Base-by-base conservation (phyloP, 2,888 invertebrate species). In the Mactromeris polynyma region DNA sequence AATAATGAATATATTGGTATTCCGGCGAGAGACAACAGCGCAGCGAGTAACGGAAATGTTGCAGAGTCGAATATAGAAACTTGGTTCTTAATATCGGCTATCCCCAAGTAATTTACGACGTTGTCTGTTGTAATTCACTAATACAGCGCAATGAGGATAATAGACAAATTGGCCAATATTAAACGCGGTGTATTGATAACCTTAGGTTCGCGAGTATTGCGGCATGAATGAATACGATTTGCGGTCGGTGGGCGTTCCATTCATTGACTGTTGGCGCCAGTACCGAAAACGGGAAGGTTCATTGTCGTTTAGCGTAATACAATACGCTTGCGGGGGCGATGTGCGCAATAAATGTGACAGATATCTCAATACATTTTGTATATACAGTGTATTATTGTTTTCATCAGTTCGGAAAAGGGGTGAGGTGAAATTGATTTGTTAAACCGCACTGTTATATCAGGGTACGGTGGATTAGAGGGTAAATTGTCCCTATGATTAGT, bases 271-370 rank as follows among this genome's bases (percentile, higher is more conserved):
- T 33, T 1, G 73, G 31, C 73, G 31, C 36, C 36, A 19, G 31
- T 73, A 21, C 33, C 31, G 36, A 73, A 14, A 17, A 36, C 26
- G 17, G 31, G 73, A 73, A 36, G 19, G 17, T 14, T 17, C 19
- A 36, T 33, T 73, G 73, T 73, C 4, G 26, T 58, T 9, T 11
- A 17, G 4, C 11, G 73, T 26, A 73, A 73, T 73, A 33, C 33
- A 73, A 73, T 33, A 73, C 36, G 9, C 7, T 36, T 36, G 73
- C 73, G 73, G 73, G 73, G 73, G 73, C 73, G 73, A 17, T 73
- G 3, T 31, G 4, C 7, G 36, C 73, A 33, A 73, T 73, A 33
- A 19, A 31, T 73, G 19, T 73, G n/a, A 2, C 4, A 14, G 31
- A 14, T 26, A 19, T 33, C 36, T 36, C 2, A 14, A 73, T 21